A percentile compares a stretch with the other conserved stretches of the same genome.
phyloP scores from a whole-genome alignment of 2,888 invertebrate species.

The Elgonia sp. region DNA sequence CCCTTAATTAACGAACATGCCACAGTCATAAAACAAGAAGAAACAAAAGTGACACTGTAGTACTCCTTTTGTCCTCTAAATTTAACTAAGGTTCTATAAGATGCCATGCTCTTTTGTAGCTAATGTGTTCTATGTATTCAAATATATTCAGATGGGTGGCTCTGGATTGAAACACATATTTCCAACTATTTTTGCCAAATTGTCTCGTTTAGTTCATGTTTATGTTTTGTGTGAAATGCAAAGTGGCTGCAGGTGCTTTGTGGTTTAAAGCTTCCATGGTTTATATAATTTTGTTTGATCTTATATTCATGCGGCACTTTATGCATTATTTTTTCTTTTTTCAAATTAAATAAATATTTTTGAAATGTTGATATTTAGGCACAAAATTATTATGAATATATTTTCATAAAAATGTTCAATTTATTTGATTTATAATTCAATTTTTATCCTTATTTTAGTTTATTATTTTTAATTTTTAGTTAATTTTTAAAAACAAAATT shows the following conservation, averaged over 20 bases:
- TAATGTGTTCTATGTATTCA: slow-evolving; percentile 46
- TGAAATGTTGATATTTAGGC: too few species aligned
- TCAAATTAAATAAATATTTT: too few species aligned
- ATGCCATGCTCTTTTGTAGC: slow-evolving; percentile 57
- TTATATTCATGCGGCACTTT: background rate
- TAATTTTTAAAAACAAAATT: too few species aligned
- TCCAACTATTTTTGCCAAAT: slow-evolving; percentile 54
- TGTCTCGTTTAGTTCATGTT: slow-evolving; percentile 42
- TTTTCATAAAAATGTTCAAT: too few species aligned
- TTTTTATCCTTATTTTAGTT: too few species aligned
- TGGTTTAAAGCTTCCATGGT: slow-evolving; percentile 5
- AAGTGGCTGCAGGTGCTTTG: slow-evolving; percentile 32
- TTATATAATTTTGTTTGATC: slow-evolving; percentile 2
- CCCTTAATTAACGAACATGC: slow-evolving; percentile 66
- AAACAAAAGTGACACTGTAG: slow-evolving; percentile 59
- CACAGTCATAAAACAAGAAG: slow-evolving; percentile 64
- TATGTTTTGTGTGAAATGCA: slow-evolving; percentile 47
- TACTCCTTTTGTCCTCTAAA: slow-evolving; percentile 64
- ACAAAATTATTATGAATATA: too few species aligned
- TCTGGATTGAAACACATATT: slow-evolving; percentile 36
- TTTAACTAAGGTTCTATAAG: slow-evolving; percentile 56
- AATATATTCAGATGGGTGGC: slow-evolving; percentile 38
- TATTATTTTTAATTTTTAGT: too few species aligned
- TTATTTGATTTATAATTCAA: too few species aligned
- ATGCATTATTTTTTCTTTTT: background rate